phyloP scores from a whole-genome alignment of 35 echinoderm and acorn worm genomes.

The Apostichopus japonicus region DNA sequence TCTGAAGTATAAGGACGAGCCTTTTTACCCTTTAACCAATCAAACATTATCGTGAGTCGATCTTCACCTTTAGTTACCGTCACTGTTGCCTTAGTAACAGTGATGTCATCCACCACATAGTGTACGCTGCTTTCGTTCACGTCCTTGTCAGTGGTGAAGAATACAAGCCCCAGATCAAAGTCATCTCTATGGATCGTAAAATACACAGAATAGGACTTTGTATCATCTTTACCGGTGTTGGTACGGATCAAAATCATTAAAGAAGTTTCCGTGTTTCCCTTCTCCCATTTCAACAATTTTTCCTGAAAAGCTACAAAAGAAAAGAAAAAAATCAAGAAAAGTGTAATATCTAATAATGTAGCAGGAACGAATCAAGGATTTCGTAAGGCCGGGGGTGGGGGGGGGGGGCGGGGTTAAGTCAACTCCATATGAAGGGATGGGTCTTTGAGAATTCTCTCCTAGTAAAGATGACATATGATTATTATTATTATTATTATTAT shows the following conservation, averaged over 20 bases:
- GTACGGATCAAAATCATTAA: neutral
- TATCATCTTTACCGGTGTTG: neutral
- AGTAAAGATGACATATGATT: too few relatives aligned
- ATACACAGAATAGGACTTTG: neutral
- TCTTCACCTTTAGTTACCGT: neutral
- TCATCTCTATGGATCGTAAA: neutral
- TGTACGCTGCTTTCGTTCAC: neutral
- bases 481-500: too few relatives aligned
- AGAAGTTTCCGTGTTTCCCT: neutral
- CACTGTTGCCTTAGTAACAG: neutral
- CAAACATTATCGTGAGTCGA: neutral
- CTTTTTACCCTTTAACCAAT: neutral
- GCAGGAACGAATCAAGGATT: too few relatives aligned
- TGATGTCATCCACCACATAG: neutral
- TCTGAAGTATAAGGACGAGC: neutral
- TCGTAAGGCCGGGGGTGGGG: too few relatives aligned
- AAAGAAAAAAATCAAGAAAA: neutral
- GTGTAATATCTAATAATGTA: neutral
- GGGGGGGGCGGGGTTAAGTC: too few relatives aligned
- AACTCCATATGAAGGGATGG: too few relatives aligned
- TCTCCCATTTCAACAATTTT: neutral
- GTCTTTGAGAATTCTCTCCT: too few relatives aligned
- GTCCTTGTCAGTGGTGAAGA: neutral
- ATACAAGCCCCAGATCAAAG: neutral
- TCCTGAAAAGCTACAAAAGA: neutral